Conservation (phyloP, 2,888 invertebrate genomes). For the Chromoteleia sp. region DNA sequence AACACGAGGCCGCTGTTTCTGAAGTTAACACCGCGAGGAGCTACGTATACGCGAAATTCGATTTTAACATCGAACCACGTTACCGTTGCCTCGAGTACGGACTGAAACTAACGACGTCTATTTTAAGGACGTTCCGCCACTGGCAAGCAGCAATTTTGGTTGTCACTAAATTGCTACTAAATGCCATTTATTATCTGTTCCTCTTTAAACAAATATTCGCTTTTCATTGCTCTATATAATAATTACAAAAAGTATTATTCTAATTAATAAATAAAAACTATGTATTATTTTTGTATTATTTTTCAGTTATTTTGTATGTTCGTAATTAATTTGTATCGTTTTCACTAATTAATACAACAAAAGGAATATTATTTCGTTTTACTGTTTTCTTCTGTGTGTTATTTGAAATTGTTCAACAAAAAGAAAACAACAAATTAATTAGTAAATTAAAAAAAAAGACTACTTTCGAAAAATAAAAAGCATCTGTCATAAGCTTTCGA, state of each 20-base stretch:
- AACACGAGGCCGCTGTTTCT: constrained; percentile 59
- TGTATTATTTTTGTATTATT: no score
- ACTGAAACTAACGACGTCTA: constrained; percentile 67
- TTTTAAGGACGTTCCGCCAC: constrained; percentile 47
- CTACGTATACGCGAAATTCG: constrained; percentile 70
- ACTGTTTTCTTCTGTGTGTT: no score
- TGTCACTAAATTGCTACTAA: not conserved
- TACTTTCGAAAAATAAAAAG: not conserved
- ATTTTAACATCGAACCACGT: constrained; percentile 69
- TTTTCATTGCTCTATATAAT: no score
- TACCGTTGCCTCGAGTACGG: constrained; percentile 22
- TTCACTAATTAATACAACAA: no score
- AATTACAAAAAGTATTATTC: no score
- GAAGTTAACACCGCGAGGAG: constrained; percentile 70
- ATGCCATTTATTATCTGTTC: not conserved
- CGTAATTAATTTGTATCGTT: no score
- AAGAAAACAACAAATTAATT: no score
- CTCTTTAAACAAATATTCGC: not conserved
- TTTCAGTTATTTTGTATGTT: no score
- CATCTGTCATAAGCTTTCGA: not conserved
- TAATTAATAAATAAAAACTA: no score
- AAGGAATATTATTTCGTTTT: no score
- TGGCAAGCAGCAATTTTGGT: constrained; percentile 7
- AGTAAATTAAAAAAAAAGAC: no score
- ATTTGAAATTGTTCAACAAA: no score